A percentile compares a stretch with the other conserved stretches of the same genome.
These are phyloP conservation scores for Glossosoma conforme DNA, from an alignment of 1,140 invertebrate genomes.

Conservation along the genomic window DNA sequence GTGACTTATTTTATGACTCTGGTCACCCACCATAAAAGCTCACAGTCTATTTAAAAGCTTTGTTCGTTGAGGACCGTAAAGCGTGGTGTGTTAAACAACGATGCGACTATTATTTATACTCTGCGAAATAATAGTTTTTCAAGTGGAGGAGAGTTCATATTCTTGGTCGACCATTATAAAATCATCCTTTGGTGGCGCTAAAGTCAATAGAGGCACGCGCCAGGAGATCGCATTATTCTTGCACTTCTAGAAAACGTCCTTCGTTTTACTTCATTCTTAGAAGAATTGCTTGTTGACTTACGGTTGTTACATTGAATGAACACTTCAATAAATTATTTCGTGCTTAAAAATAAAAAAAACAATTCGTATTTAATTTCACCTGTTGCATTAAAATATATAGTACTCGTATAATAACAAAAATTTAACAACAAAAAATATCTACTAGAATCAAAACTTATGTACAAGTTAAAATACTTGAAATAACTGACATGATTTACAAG, in stretches of 20 bases:
- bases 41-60: slow-evolving; percentile 10
- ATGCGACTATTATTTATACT: slow-evolving; percentile 12
- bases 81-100: slow-evolving; percentile 9
- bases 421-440: no score
- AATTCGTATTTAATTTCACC: no score
- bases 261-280: slow-evolving; percentile 4
- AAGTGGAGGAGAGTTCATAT: slow-evolving; percentile 19
- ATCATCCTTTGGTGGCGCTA: slow-evolving; percentile 13
- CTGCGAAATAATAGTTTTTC: slow-evolving; percentile 21
- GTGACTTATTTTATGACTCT: slow-evolving; percentile 19
- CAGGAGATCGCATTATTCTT: slow-evolving; percentile 16
- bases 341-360: no score
- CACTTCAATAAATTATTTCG: no score
- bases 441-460: no score
- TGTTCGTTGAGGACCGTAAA: slow-evolving; percentile 7
- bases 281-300: no score
- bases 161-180: slow-evolving; percentile 22
- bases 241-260: background rate
- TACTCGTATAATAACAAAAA: no score
- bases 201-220: slow-evolving; percentile 25
- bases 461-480: no score
- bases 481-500: no score
- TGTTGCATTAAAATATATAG: no score
- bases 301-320: no score
- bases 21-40: slow-evolving; percentile 6